Evolutionary conservation across 2,797 vertebrate genomes (phyloP).

Genomic region (Falco peregrinus): DNA sequence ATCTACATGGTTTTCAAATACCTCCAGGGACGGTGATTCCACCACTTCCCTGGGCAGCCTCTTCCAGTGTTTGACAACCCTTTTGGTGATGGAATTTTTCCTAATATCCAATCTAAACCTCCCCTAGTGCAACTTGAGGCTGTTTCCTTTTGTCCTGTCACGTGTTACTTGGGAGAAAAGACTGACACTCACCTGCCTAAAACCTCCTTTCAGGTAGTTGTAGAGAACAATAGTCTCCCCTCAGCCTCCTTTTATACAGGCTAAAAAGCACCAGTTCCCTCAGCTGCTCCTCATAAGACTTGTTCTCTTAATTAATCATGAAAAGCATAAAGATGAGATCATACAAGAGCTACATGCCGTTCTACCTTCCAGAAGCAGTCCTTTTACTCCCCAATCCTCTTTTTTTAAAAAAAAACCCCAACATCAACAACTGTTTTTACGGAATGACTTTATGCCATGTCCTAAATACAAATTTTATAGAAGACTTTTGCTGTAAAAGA

Average conservation of each 20-base stretch:
- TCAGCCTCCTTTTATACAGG: not conserved
- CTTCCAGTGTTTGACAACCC: not conserved
- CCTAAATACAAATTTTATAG: constrained; percentile 55
- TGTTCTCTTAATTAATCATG: not conserved
- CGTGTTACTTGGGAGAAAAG: not conserved
- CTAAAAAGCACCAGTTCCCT: not conserved
- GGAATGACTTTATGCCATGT: not conserved
- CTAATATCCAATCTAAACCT: not conserved
- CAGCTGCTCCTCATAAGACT: not conserved
- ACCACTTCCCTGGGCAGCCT: not conserved
- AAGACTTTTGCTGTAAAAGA: constrained; percentile 29
- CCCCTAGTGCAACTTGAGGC: not conserved
- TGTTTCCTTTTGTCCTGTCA: not conserved
- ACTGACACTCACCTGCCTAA: fast-evolving
- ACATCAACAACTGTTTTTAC: not conserved
- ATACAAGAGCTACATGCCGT: not conserved
- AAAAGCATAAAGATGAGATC: constrained; percentile 6
- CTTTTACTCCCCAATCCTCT: not conserved
- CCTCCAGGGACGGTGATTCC: not conserved
- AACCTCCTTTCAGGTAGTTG: not conserved
- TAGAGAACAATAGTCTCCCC: not conserved
- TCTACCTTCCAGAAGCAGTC: not conserved
- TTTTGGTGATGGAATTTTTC: not conserved
- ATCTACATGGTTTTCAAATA: not conserved
- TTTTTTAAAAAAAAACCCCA: not conserved